phyloP scores from a whole-genome alignment of 2,888 invertebrate species.

The Prosapia bicincta region DNA sequence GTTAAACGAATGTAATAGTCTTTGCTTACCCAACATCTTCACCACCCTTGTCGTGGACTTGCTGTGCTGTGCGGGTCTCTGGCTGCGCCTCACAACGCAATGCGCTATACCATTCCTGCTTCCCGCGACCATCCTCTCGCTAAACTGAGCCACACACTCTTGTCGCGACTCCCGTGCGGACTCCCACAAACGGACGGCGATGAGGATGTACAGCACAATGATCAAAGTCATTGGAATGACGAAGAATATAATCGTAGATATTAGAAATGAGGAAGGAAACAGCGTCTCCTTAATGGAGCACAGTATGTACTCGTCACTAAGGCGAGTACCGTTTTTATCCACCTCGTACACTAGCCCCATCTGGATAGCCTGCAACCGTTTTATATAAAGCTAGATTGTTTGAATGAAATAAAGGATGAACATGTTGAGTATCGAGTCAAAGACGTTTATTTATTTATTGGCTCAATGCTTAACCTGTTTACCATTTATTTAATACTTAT shows the following conservation, averaged over 20 bases:
- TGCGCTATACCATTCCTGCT: constrained; percentile 3
- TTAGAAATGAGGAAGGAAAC: constrained; percentile 51
- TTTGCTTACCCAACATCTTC: constrained; percentile 36
- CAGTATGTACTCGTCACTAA: constrained; percentile 50
- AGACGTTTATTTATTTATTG: too few relatives aligned
- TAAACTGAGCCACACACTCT: background rate
- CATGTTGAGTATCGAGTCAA: too few relatives aligned
- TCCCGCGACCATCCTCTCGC: constrained; percentile 10
- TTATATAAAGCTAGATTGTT: too few relatives aligned
- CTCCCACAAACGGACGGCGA: constrained; percentile 51
- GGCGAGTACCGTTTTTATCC: constrained; percentile 45
- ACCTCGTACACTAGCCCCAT: too few relatives aligned
- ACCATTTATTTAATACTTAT: too few relatives aligned
- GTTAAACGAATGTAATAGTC: too few relatives aligned
- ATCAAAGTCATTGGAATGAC: constrained; percentile 61
- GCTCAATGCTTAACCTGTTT: too few relatives aligned
- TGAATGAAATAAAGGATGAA: too few relatives aligned
- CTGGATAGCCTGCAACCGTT: too few relatives aligned
- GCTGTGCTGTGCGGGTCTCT: constrained; percentile 26
- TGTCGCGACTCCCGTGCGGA: constrained; percentile 42
- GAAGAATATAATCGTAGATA: too few relatives aligned
- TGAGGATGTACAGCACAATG: constrained; percentile 54
- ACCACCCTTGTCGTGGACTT: constrained; percentile 34
- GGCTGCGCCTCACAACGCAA: constrained; percentile 26
- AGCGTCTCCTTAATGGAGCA: constrained; percentile 60